Evolutionary conservation across 2,888 invertebrate species (phyloP), one percentile per base, ranked within the genome.

Genomic region (Eristalis arbustorum): DNA sequence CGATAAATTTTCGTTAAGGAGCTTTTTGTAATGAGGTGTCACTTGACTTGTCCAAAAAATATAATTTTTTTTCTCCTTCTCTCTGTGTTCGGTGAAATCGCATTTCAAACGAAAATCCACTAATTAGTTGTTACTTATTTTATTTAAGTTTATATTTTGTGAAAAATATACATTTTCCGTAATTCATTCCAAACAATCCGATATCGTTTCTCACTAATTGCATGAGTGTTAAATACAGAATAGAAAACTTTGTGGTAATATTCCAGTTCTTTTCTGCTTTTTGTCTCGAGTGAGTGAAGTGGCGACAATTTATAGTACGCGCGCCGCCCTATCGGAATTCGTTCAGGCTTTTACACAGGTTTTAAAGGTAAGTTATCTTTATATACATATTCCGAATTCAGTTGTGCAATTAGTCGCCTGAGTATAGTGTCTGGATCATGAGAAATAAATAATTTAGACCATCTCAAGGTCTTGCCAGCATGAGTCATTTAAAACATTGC

Each of bases 21-120:
- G 87, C 82, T 87, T 83, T 83, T 82, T 83, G 87, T 83, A 87
- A 79, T 87, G 87, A 87, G 87, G 57, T 87, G 87, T 87, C 87
- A 87, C 83, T 83, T 87, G 87, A 87, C 83, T 87, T 83, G 79
- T 83, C 87, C 83, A 79, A 87, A 87, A 49, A 82, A 83, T 14
- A 42, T 40, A 68, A 75, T 85, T 87, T 56, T 71, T 56, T 71
- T 72, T 67, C 74, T 85, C 66, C 82, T 71, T 81, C 72, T 71
- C 59, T 77, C 73, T 87, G 87, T 87, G 74, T 72, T 72, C 49
- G 78, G 75, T 87, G 74, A 75, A 87, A 83, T 83, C 72, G 71
- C 49, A 59, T 72, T 66, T 59, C 37, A 34, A 62, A 66, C 42
- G n/a, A 67, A 22, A 69, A 69, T 63, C 6, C 18, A 57, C 57